Percentiles rank a stretch among this genome's conserved stretches.
phyloP scores from a whole-genome alignment of 2,797 vertebrate species.

The Hapalemur alaotrensis region DNA sequence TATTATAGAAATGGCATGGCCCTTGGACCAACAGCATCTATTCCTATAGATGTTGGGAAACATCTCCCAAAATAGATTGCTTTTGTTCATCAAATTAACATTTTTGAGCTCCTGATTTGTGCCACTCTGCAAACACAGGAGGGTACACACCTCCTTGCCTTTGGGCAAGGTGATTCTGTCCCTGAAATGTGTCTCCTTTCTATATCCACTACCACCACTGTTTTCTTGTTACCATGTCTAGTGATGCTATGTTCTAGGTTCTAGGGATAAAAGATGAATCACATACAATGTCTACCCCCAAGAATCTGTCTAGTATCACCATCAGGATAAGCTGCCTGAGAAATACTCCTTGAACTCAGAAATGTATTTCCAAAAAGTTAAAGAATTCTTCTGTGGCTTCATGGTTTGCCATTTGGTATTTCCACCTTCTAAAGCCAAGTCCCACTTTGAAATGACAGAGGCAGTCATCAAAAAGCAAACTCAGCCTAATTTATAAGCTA shows the following conservation, averaged over 20 bases:
- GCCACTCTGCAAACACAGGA: neutral
- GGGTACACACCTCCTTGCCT: neutral
- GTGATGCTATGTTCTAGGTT: neutral
- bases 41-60: neutral
- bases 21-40: neutral
- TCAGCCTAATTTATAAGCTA: neutral
- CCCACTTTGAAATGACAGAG: neutral
- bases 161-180: neutral
- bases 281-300: neutral
- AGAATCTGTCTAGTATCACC: neutral
- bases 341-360: neutral
- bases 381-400: neutral
- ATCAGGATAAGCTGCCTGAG: neutral
- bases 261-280: neutral
- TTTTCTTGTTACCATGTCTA: neutral
- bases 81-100: neutral
- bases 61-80: neutral
- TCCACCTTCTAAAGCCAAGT: neutral
- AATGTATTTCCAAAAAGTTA: neutral
- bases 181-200: neutral
- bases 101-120: neutral
- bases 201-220: neutral
- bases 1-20: neutral
- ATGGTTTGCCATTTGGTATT: neutral
- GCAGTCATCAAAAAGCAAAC: neutral